Evolutionary conservation across 2,113 vertebrate species (phyloP).

Genomic region (Scalopus aquaticus): DNA sequence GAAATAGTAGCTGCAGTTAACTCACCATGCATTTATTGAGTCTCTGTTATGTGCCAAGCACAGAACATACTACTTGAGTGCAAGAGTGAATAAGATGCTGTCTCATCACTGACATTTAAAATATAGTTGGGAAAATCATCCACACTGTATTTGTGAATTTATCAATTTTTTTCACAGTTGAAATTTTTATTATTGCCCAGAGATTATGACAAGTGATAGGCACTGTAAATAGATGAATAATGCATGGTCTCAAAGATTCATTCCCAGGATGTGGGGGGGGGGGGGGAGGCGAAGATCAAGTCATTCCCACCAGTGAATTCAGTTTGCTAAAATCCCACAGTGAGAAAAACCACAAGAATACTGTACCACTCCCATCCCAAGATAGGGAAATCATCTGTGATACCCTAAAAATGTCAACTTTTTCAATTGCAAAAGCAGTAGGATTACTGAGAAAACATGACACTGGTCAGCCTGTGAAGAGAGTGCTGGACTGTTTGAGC

Average conservation of each 20-base stretch:
- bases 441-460: not conserved
- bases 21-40: not conserved
- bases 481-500: not conserved
- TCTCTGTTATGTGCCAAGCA: not conserved
- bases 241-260: not conserved
- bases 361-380: not conserved
- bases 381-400: not conserved
- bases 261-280: not conserved
- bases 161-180: not conserved
- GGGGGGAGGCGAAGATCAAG: not conserved
- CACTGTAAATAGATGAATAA: not conserved
- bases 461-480: not conserved
- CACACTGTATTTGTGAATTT: not conserved
- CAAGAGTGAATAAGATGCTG: not conserved
- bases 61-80: not conserved
- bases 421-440: not conserved
- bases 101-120: not conserved
- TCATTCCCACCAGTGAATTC: not conserved
- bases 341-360: not conserved
- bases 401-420: not conserved
- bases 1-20: not conserved
- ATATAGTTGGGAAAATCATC: not conserved
- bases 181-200: not conserved
- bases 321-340: not conserved
- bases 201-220: not conserved